These are phyloP conservation scores for Psophia crepitans DNA, from an alignment of 2,113 vertebrate genomes.

Conservation along the genomic window DNA sequence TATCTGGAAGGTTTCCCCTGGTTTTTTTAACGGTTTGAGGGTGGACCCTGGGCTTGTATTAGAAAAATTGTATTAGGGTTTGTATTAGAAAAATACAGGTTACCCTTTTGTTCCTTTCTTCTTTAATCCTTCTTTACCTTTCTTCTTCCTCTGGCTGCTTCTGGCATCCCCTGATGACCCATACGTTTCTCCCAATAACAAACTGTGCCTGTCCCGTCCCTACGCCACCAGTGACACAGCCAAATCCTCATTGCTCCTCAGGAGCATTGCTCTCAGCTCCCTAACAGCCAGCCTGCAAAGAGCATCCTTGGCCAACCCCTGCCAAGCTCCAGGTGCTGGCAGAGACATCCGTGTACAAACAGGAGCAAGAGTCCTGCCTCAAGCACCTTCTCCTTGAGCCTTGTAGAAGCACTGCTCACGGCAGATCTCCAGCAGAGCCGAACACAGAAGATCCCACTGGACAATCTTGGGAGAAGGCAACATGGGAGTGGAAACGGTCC, in stretches of 20 bases:
- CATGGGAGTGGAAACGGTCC: background rate
- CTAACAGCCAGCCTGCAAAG: background rate
- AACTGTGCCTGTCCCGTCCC: background rate
- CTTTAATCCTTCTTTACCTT: constrained; percentile 42
- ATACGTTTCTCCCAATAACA: background rate
- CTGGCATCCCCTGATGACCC: constrained; percentile 34
- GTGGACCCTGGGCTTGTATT: background rate
- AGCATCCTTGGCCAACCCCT: background rate
- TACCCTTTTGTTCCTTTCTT: constrained; percentile 42
- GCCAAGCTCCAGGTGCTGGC: background rate
- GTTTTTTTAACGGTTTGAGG: background rate
- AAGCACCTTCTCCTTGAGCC: background rate
- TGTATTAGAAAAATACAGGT: constrained; percentile 32
- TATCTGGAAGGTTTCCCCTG: background rate
- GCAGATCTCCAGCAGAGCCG: background rate
- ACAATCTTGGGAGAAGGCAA: background rate
- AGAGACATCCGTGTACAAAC: background rate
- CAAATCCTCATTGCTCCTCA: background rate
- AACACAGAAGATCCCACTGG: background rate
- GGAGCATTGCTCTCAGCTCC: background rate
- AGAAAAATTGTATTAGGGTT: too few relatives aligned
- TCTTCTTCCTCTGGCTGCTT: background rate
- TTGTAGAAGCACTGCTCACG: background rate
- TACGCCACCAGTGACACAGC: background rate
- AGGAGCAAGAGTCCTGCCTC: background rate